phyloP scores from a whole-genome alignment of 2,113 vertebrate genomes.

The Gobiocypris rarus region DNA sequence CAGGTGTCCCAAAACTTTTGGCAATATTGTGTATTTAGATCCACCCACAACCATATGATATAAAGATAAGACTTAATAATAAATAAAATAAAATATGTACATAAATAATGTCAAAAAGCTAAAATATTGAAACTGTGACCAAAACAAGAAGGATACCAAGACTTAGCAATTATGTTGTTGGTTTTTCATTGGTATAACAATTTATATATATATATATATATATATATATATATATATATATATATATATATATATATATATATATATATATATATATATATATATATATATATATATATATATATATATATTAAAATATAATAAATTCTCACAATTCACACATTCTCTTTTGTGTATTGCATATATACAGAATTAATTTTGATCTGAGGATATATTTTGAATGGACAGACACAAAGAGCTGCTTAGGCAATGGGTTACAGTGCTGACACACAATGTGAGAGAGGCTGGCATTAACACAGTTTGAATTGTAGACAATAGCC shows the following conservation, averaged over 20 bases:
- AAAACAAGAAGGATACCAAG: too few species aligned
- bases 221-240: neutral
- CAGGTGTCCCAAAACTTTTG: too few species aligned
- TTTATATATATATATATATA: neutral
- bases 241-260: neutral
- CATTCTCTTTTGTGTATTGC: too few species aligned
- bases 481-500: conserved; percentile 18
- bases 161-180: too few species aligned
- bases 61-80: too few species aligned
- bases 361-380: neutral
- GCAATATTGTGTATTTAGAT: too few species aligned
- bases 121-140: too few species aligned
- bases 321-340: too few species aligned
- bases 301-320: neutral
- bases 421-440: conserved; percentile 4
- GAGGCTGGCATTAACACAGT: conserved; percentile 32
- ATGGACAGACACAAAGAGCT: conserved; percentile 1
- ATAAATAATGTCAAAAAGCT: too few species aligned
- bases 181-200: neutral
- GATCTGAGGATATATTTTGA: neutral
- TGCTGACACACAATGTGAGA: conserved; percentile 11
- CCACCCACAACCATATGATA: too few species aligned
- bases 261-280: neutral
- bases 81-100: too few species aligned
- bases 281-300: too few species aligned